phyloP scores from a whole-genome alignment of 2,888 invertebrate genomes.

The Achlya flavicornis region DNA sequence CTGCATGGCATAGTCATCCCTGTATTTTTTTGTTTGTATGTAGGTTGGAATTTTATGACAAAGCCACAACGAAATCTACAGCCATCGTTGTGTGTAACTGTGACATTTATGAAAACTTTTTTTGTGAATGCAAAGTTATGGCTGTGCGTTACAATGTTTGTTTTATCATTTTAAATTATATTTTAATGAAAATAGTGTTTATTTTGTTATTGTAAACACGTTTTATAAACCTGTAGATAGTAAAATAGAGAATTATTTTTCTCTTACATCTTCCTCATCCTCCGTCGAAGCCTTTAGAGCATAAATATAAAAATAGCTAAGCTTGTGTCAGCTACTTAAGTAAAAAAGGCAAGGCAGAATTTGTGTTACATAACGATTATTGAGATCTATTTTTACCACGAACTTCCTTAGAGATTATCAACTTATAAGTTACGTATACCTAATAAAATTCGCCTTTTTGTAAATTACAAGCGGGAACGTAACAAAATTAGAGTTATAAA shows the following conservation, averaged over 20 bases:
- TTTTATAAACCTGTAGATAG: no score
- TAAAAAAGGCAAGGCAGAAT: background rate
- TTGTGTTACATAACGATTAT: background rate
- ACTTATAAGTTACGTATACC: no score
- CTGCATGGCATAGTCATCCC: background rate
- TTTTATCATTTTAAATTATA: no score
- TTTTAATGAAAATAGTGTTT: no score
- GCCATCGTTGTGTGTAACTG: no score
- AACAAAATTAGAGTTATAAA: conserved; percentile 2
- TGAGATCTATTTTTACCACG: background rate
- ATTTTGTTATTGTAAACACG: no score
- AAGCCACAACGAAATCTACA: no score
- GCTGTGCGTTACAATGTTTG: no score
- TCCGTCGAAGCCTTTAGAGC: background rate
- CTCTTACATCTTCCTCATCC: background rate
- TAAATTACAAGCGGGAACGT: background rate
- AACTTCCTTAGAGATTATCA: background rate
- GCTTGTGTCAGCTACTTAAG: background rate
- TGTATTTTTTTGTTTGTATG: background rate
- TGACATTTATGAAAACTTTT: background rate
- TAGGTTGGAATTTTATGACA: background rate
- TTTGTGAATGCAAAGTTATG: no score
- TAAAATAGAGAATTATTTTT: background rate
- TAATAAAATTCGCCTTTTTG: background rate
- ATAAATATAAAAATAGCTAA: background rate